Base-by-base conservation (phyloP, 2,113 vertebrate species). In the Eudyptes chrysolophus region DNA sequence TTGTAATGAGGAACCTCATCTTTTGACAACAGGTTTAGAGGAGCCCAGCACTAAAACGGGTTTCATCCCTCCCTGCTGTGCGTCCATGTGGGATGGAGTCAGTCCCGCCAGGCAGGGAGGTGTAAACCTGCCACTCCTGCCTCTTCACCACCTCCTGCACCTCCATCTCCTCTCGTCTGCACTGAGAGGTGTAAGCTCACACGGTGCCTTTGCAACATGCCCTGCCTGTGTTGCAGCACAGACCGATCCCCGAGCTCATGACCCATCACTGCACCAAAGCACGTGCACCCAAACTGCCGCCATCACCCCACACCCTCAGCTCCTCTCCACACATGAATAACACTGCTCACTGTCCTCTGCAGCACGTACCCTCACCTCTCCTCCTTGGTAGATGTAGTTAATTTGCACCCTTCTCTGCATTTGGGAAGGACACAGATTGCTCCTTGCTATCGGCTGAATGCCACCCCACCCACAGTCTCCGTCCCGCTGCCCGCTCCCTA, bases 231-330 rank as follows among this genome's bases (percentile, higher is more conserved):
- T 11, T 34, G n/a, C n/a, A 38, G 61, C 79, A 34, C 32, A 25
- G 4, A 0, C 2, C 1, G 0, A 3, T 40, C 34, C 29, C 55
- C 15, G 13, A 9, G 15, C n/a, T 55, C 54, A 0, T 1, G 10
- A 22, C 18, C 46, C 16, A 7, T 4, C 22, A 12, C 9, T 9
- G 17, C 76, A 22, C 26, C 65, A 38, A 71, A 54, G 9, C 32
- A 30, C 18, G 0, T 22, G 26, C 46, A 29, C 27, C 21, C 69
- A 13, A 20, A 34, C 34, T 40, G 19, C 38, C 48, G 20, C 52
- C 13, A 4, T 17, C 57, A 46, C 29, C 13, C 30, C 12, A 2
- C 0, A 1, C 13, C 65, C 40, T 58, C 34, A 75, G 27, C n/a
- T 84, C 42, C 74, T n/a, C 7, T 8, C 36, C 26, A 22, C 19